Conservation (phyloP, 2,113 vertebrate genomes). For the Phainopepla nitens region DNA sequence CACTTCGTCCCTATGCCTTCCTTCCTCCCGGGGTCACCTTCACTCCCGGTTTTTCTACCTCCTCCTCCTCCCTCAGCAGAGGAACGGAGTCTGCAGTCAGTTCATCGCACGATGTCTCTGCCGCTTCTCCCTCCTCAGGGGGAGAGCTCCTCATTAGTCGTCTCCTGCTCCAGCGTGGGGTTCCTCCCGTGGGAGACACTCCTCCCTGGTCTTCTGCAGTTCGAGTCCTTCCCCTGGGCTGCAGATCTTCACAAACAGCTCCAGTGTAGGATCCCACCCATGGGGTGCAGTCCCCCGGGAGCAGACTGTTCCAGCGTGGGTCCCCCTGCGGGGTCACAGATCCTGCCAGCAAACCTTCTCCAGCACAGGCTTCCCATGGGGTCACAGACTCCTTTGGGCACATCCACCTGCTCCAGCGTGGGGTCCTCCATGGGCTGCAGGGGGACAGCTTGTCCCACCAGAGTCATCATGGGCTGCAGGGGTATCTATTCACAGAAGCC, state of each 20-base stretch:
- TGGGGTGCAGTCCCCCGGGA: neutral
- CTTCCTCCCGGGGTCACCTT: neutral
- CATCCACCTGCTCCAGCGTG: neutral
- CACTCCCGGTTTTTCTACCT: neutral
- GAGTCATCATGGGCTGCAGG: neutral
- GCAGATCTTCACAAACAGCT: neutral
- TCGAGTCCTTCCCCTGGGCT: neutral
- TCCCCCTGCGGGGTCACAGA: neutral
- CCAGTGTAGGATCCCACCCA: no score
- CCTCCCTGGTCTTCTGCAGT: neutral
- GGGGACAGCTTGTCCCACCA: neutral
- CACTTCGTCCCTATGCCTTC: neutral
- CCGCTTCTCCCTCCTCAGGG: fast-evolving
- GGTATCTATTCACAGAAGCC: neutral
- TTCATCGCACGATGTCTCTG: neutral
- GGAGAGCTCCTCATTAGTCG: neutral
- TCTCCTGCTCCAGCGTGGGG: neutral
- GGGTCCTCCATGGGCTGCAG: neutral
- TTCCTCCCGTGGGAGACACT: neutral
- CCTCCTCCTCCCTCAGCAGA: neutral
- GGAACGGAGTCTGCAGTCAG: neutral
- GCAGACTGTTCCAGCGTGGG: neutral
- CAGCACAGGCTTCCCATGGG: neutral
- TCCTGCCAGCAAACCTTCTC: neutral
- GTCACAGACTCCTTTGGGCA: neutral